Base-by-base conservation (phyloP, 1,140 invertebrate genomes). In the Drosophila parvula region DNA sequence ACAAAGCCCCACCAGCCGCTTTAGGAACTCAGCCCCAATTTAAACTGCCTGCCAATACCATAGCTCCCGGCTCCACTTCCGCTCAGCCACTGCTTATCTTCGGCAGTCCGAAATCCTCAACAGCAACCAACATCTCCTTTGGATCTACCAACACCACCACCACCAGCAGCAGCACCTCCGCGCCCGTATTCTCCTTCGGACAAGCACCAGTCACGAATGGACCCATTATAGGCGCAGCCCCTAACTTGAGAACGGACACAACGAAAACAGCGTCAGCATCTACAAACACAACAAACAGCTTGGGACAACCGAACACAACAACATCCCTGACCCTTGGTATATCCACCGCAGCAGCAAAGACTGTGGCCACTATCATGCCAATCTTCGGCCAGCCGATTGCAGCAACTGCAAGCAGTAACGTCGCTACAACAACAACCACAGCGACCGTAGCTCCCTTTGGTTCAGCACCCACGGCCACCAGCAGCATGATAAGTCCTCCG, bases 211-310 rank as follows among this genome's bases (percentile, higher is more conserved):
- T 5, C 5, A 30, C 7, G 5, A 36, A 41, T 28, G 47, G 38
- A n/a, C 14, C 36, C 16, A 28, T 36, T 44, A 36, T 67, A 55
- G 53, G 28, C n/a, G 53, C 38, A 62, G 53, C 67, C 32, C 34
- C 58, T 11, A 70, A 58, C 68, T 76, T 90, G 43, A 73, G 73
- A 65, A 56, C 32, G 38, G 51, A 32, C n/a, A 65, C 41, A 60
- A 36, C 56, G 50, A 45, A 57, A 40, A 44, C 36, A 41, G n/a
- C 22, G 22, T 3, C 38, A 11, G 38, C 50, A 30, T 7, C 51
- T 7, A 16, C 41, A 8, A 5, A 45, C 28, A 82, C 65, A 50
- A 71, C 30, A 41, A 62, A 18, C 58, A 56, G 50, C 22, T 43
- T 64, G 22, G 55, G n/a, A 12, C n/a, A 55, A 14, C 22, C 34